Base-by-base conservation (phyloP, 1,140 invertebrate genomes). In the Drosophila navojoa region DNA sequence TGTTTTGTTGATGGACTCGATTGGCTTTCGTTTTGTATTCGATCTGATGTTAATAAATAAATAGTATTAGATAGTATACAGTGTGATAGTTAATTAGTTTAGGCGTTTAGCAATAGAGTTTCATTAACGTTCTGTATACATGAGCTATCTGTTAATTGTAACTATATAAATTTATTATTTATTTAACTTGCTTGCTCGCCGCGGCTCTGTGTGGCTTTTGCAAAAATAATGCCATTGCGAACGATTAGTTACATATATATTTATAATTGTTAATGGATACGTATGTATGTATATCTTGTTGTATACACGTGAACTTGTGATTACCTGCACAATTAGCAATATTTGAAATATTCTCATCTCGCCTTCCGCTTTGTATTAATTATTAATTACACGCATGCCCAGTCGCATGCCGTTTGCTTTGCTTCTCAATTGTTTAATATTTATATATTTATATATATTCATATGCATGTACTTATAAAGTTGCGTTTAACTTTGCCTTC, bases 211-310 rank as follows among this genome's bases (percentile, higher is more conserved):
- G 25, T 71, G 47, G 16, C 52, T 49, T 0, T 54, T 64, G 69
- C 69, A 71, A 71, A 71, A 71, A 71, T 71, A 71, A 58, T 66
- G 68, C 68, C 68, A 40, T 58, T 71, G 61, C 69, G 50, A 61
- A 62, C 15, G 4, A 5, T 13, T 42, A 42, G 5, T 13, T 68
- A 52, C 25, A 52, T 42, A 27, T 49, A 58, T 66, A 45, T 38
- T 16, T 66, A 16, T 54, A 32, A 10, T 32, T 59, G 50, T 67
- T 15, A 11, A 40, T 66, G 5, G 38, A 19, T 59, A n/a, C 52
- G 38, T 52, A 27, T 67, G 1, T 63, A 11, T 40, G 22, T 32
- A 7, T 58, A 40, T 60, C 4, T 19, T 29, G 19, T 15, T 59
- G 57, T 59, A 59, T 59, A 44, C 22, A 59, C 47, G 45, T 57